Evolutionary conservation across 1,140 invertebrate species (phyloP), one percentile per base, ranked within the genome.

Genomic region (Pogonomyrmex californicus): DNA sequence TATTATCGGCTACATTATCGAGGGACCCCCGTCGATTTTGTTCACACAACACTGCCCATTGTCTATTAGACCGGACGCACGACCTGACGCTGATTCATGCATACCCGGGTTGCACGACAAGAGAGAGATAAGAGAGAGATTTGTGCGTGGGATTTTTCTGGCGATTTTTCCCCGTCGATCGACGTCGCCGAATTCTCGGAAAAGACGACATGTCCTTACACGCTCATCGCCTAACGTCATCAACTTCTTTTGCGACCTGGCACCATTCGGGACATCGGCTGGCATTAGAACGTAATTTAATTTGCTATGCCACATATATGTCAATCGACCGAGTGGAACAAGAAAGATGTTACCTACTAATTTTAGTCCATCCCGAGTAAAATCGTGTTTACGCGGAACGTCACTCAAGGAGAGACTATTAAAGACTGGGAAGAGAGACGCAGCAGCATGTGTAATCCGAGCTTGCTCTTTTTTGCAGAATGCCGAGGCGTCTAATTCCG

Each of bases 1-100:
- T 65, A 0, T 23, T 23, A 23, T 23, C 23, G 23, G 23, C 23
- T 23, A 36, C 83, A 83, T 87, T 92, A 92, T 93, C 94, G 87
- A 92, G 85, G 10, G 65, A 44, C n/a, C 1, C 17, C 38, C 30
- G 91, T 88, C 91, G 92, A 94, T 95, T 93, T 92, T 94, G 92
- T 95, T 94, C 93, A 88, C 91, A 92, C 92, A 95, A 95, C 92
- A 93, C 88, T 91, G 92, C 71, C 82, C 93, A 93, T 94, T 95
- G 93, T 94, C 92, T 92, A 93, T 91, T 91, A 91, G 88, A 38
- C 76, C 75, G 86, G 82, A 90, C 44, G 68, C 68, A 23, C 23
- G 73, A 58, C 41, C 54, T 60, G 33, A 49, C 63, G 81, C 86
- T 90, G 81, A 86, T 77, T 90, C 88, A 87, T 70, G 30, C 75